Conservation (phyloP, 2,888 invertebrate species). For the Amblyteles armatorius region DNA sequence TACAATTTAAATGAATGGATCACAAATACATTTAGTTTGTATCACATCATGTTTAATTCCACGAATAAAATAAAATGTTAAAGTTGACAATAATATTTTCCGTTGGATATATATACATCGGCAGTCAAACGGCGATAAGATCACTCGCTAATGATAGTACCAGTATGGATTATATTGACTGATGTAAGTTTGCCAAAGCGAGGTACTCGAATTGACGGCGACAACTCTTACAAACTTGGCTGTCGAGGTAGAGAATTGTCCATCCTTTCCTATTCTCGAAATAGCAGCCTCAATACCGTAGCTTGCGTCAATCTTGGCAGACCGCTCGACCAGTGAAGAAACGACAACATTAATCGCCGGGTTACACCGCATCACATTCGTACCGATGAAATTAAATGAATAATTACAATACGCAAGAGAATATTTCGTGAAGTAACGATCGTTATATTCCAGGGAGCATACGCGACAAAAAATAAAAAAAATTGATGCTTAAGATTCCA, state of each 20-base stretch:
- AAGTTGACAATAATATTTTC: not conserved
- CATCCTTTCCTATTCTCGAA: conserved; percentile 72
- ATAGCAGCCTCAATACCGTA: conserved; percentile 77
- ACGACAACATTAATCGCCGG: conserved; percentile 47
- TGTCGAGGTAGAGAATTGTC: conserved; percentile 63
- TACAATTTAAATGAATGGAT: conserved; percentile 64
- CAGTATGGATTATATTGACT: not conserved
- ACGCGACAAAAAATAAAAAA: too few species aligned
- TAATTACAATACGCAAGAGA: not conserved
- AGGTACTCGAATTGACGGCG: not conserved
- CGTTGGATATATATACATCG: not conserved
- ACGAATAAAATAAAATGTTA: not conserved
- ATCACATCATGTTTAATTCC: not conserved
- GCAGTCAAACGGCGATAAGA: conserved; percentile 3
- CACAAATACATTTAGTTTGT: conserved; percentile 22
- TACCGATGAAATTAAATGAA: not conserved
- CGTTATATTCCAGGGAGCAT: too few species aligned
- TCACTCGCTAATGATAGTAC: not conserved
- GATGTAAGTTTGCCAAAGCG: not conserved
- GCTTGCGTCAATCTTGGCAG: conserved; percentile 77
- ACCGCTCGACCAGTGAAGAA: conserved; percentile 66
- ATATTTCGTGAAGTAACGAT: not conserved
- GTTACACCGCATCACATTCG: conserved; percentile 18
- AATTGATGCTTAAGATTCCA: not conserved
- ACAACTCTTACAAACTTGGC: conserved; percentile 65